Evolutionary conservation across 1,140 invertebrate species (phyloP), one percentile per base, ranked within the genome.

Genomic region (Drosophila kepulauana): DNA sequence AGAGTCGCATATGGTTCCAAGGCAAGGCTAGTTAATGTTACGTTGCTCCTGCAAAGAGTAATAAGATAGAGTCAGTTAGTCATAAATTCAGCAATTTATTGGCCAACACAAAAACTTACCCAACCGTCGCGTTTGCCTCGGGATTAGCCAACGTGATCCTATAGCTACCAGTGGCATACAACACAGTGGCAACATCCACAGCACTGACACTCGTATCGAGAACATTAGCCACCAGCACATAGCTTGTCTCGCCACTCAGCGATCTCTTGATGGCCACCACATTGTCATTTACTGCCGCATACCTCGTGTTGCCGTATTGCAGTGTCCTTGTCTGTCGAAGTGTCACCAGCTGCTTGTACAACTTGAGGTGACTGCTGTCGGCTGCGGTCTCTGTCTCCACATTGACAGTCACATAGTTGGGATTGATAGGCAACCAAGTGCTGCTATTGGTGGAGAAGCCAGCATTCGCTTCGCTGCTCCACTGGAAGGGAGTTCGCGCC

Each of bases 401-500:
- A 90, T 96, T 96, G 0, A 95, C 77, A 0, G 84, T 86, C 56
- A 70, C 57, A 68, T 95, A 96, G 78, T 96, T 95, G 0, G 91
- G 66, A 63, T 95, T 94, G 1, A 96, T 93, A 1, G 96, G 96
- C 45, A 96, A 67, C 96, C 96, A 96, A 1, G 96, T 95, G 49
- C 79, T 93, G 3, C 59, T 69, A 5, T 75, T 93, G 0, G 82
- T 94, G 3, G 94, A 95, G 82, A 95, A 95, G 62, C 68, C 93
- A 1, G 89, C 91, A 58, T 92, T 92, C 0, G 52, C 54, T 4
- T 61, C 70, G 7, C 61, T 93, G 75, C 95, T 94, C 97, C 97
- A 98, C 75, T 97, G 96, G 93, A 95, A 97, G 0, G 97, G 96
- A 0, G 96, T 96, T 16, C 97, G 91, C 6, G 94, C 94, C 0